Percentiles rank a stretch among this genome's conserved stretches.
Conservation (phyloP, 2,888 invertebrate genomes). For the Keiferia lycopersicella region DNA sequence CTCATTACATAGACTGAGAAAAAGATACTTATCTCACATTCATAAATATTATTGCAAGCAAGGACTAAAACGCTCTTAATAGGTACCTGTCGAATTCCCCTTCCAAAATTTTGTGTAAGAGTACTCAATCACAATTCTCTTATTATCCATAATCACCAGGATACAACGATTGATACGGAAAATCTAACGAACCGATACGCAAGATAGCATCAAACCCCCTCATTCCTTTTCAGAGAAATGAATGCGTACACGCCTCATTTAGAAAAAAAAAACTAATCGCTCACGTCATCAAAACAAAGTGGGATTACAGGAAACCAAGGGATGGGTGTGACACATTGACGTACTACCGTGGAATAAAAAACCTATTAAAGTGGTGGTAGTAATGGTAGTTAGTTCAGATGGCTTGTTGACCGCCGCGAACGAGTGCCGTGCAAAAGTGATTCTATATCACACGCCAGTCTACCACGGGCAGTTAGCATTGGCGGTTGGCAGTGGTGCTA, state of each 20-base stretch:
- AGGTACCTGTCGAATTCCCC: no score
- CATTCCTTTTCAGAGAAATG: background rate
- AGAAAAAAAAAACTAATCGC: background rate
- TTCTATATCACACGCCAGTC: background rate
- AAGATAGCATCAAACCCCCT: slow-evolving; percentile 7
- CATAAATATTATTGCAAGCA: no score
- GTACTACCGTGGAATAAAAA: slow-evolving; percentile 21
- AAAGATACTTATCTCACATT: no score
- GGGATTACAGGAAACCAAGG: slow-evolving; percentile 31
- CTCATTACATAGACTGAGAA: no score
- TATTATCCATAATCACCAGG: background rate
- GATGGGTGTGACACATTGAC: slow-evolving; percentile 31
- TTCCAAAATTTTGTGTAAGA: no score
- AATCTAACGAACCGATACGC: background rate
- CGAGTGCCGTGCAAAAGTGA: slow-evolving; percentile 13
- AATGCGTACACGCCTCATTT: slow-evolving; percentile 4
- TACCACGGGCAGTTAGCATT: slow-evolving; percentile 2
- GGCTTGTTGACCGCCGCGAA: slow-evolving; percentile 5
- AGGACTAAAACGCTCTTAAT: no score
- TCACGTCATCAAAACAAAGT: slow-evolving; percentile 26
- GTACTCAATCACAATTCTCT: no score
- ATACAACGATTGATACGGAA: background rate
- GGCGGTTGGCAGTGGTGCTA: background rate
- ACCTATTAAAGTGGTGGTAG: slow-evolving; percentile 18
- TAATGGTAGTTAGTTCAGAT: slow-evolving; percentile 9